A percentile compares a stretch with the other conserved stretches of the same genome.
phyloP scores from a whole-genome alignment of 2,888 invertebrate species.

The Acanthoscelides obtectus region DNA sequence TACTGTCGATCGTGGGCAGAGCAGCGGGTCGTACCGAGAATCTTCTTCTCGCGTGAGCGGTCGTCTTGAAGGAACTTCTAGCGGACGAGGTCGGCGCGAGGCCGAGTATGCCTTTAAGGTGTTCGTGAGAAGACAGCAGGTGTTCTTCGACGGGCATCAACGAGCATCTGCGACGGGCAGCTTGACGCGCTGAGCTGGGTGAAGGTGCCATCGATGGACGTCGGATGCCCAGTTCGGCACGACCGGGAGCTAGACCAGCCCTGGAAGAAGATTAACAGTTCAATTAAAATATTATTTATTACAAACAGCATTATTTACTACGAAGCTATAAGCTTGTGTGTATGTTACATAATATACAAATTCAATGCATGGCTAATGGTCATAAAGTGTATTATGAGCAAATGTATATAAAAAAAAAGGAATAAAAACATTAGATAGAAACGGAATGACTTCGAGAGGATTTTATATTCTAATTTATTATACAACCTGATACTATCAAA shows the following conservation, averaged over 20 bases:
- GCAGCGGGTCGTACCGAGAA: conserved; percentile 17
- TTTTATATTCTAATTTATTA: too few relatives aligned
- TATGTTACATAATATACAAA: too few relatives aligned
- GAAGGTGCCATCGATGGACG: conserved; percentile 31
- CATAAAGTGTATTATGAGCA: too few relatives aligned
- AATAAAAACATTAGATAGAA: too few relatives aligned
- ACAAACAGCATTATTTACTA: too few relatives aligned
- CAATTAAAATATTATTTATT: too few relatives aligned
- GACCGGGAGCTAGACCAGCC: background rate
- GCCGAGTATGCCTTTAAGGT: background rate
- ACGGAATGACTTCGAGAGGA: too few relatives aligned
- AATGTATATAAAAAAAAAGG: too few relatives aligned
- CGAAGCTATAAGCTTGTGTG: too few relatives aligned
- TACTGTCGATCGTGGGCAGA: background rate
- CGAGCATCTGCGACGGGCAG: conserved; percentile 28
- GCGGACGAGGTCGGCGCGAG: background rate
- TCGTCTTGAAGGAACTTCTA: background rate
- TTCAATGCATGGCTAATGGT: too few relatives aligned
- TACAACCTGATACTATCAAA: too few relatives aligned
- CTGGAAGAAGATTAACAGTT: conserved; percentile 14
- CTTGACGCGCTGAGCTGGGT: conserved; percentile 9
- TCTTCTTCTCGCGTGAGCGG: conserved; percentile 3
- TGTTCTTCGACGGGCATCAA: conserved; percentile 34
- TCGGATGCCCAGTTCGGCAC: conserved; percentile 23
- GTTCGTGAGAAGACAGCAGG: conserved; percentile 16